phyloP scores from a whole-genome alignment of 2,797 vertebrate species.

The Crocodylus rhombifer region DNA sequence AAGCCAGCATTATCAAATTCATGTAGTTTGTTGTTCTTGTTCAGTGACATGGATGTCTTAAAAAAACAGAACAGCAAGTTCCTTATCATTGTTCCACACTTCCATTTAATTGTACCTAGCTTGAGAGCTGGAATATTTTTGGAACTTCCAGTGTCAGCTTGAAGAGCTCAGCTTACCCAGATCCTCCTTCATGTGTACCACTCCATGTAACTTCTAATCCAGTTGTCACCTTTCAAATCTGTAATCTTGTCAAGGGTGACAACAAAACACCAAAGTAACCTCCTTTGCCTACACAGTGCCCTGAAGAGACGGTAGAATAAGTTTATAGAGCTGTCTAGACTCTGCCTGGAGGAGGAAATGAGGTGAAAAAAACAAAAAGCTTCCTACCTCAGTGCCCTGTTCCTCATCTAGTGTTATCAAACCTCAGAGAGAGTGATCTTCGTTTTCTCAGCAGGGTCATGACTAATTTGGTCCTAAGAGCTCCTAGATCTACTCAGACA shows the following conservation, averaged over 20 bases:
- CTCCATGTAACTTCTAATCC: no score
- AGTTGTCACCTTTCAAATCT: background rate
- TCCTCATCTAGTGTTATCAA: conserved; percentile 7
- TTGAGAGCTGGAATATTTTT: background rate
- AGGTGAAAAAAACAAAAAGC: background rate
- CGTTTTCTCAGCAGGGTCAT: background rate
- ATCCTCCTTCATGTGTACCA: background rate
- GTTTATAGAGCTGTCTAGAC: no score
- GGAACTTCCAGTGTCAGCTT: background rate
- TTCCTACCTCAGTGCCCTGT: background rate
- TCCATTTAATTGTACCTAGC: background rate
- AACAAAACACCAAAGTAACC: background rate
- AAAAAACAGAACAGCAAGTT: background rate
- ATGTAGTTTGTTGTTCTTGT: background rate
- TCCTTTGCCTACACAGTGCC: background rate
- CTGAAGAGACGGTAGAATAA: background rate
- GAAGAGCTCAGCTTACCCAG: background rate
- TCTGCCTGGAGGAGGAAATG: background rate
- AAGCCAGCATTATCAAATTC: background rate
- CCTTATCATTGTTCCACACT: background rate
- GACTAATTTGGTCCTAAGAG: background rate
- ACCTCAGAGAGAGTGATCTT: background rate
- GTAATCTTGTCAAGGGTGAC: background rate
- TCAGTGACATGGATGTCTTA: background rate
- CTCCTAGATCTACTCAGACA: rapidly evolving